phyloP scores from a whole-genome alignment of 1,140 invertebrate species.

The Drosophila azteca region DNA sequence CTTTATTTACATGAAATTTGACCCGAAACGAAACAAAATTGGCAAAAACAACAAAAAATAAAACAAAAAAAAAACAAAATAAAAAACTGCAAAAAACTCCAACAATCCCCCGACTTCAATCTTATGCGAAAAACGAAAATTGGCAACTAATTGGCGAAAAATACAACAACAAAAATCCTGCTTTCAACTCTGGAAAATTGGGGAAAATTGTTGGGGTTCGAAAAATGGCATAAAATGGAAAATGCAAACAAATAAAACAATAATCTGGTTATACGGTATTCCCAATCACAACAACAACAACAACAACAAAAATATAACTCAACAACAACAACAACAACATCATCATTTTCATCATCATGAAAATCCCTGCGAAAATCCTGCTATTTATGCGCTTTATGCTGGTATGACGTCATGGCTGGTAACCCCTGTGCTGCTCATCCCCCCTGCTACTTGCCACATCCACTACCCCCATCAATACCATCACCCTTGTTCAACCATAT shows the following conservation, averaged over 20 bases:
- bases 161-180: slow-evolving; percentile 10
- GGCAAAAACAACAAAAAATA: slow-evolving; percentile 23
- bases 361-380: slow-evolving; percentile 67
- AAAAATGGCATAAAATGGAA: slow-evolving; percentile 41
- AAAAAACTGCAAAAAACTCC: slow-evolving; percentile 17
- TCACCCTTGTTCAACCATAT: background rate
- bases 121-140: slow-evolving; percentile 47
- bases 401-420: slow-evolving; percentile 60
- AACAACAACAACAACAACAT: slow-evolving; percentile 41
- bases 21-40: slow-evolving; percentile 52
- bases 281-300: slow-evolving; percentile 51
- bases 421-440: slow-evolving; percentile 18
- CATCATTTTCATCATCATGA: slow-evolving; percentile 64
- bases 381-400: slow-evolving; percentile 75
- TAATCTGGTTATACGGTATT: slow-evolving; percentile 38
- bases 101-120: slow-evolving; percentile 28
- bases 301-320: slow-evolving; percentile 50
- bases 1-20: slow-evolving; percentile 71
- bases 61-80: slow-evolving; percentile 1
- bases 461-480: too few relatives aligned
- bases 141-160: slow-evolving; percentile 74
- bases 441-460: background rate
- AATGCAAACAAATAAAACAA: slow-evolving; percentile 45
- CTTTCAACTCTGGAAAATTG: slow-evolving; percentile 40
- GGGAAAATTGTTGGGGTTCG: slow-evolving; percentile 42